Conservation (phyloP, 2,888 invertebrate species). For the Nezara viridula region DNA sequence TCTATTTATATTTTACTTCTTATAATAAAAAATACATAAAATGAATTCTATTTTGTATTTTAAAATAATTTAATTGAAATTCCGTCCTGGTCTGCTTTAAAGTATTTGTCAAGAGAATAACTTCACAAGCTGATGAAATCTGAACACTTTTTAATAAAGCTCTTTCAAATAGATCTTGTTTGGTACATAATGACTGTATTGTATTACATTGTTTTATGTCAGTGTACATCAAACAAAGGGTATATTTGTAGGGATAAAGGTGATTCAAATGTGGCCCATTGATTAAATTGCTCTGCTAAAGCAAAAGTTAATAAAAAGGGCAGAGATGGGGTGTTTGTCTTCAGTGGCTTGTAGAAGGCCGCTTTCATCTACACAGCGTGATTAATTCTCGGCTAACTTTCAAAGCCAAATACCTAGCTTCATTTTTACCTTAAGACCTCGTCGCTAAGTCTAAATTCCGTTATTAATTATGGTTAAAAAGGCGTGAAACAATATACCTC, state of each 20-base stretch:
- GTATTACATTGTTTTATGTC: background rate
- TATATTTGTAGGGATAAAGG: background rate
- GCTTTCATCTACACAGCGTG: background rate
- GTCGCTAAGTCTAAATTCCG: background rate
- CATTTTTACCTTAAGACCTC: constrained; percentile 11
- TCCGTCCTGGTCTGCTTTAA: too few species aligned
- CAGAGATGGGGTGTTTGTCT: background rate
- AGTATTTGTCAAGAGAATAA: too few species aligned
- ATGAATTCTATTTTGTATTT: too few species aligned
- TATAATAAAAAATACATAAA: too few species aligned
- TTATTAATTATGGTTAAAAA: background rate
- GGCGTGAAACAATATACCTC: background rate
- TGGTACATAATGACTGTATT: background rate
- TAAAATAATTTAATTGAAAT: too few species aligned
- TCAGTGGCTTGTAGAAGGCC: background rate
- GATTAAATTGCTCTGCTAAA: background rate
- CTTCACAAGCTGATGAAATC: too few species aligned
- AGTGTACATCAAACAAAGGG: background rate
- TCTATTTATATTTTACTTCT: too few species aligned
- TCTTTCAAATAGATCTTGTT: background rate
- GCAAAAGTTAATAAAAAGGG: background rate
- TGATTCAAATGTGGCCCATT: background rate
- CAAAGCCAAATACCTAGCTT: background rate
- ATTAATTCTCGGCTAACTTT: constrained; percentile 5
- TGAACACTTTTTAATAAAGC: background rate